These are phyloP conservation scores for Agrilus cyanescens DNA, from an alignment of 2,888 invertebrate genomes.

Conservation along the genomic window DNA sequence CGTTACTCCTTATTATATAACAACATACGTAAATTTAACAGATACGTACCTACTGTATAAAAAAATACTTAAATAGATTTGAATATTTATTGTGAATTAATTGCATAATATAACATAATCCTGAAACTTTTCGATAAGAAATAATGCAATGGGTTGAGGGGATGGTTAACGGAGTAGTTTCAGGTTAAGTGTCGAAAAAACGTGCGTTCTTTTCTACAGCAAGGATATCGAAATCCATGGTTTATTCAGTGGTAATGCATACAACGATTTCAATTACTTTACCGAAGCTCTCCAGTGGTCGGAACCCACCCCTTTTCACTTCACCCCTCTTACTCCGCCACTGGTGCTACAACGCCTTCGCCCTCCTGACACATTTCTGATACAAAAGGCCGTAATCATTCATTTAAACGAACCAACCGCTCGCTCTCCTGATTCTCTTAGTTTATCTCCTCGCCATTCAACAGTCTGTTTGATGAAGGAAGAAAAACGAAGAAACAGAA, in stretches of 20 bases:
- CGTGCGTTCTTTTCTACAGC: slow-evolving; percentile 25
- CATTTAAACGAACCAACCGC: neutral
- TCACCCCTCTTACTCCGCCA: no score
- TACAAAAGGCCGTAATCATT: slow-evolving; percentile 1
- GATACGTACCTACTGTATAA: no score
- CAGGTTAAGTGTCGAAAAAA: slow-evolving; percentile 19
- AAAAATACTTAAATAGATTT: no score
- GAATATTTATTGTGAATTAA: no score
- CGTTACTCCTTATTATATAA: no score
- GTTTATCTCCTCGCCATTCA: slow-evolving; percentile 17
- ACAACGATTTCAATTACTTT: slow-evolving; percentile 13
- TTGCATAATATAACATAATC: no score
- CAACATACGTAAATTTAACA: no score
- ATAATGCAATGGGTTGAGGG: no score
- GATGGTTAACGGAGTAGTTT: neutral
- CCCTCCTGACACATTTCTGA: slow-evolving; percentile 6
- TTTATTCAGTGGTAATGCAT: slow-evolving; percentile 30
- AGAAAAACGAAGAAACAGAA: slow-evolving; percentile 3
- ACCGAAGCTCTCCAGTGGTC: slow-evolving; percentile 20
- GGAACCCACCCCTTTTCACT: slow-evolving; percentile 3
- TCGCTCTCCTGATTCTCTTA: no score
- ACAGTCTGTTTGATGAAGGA: slow-evolving; percentile 15
- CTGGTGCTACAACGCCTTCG: neutral
- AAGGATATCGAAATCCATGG: slow-evolving; percentile 24
- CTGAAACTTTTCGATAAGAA: no score